Base-by-base conservation (phyloP, 2,888 invertebrate genomes). In the Ophion costatus region DNA sequence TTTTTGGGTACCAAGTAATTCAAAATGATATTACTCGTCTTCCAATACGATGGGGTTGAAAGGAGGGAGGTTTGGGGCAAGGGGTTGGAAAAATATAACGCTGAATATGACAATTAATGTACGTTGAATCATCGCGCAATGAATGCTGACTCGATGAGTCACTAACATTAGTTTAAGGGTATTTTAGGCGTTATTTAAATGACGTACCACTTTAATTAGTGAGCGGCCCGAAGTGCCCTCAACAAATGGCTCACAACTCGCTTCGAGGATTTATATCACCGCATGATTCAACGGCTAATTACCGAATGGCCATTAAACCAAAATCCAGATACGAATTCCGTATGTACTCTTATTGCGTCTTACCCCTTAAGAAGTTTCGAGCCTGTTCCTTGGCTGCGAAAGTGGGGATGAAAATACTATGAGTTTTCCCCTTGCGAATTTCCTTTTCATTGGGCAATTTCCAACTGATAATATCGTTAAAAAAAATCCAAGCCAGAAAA, bases 241-340 rank as follows among this genome's bases (percentile, higher is more conserved):
- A 24, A 11, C 24, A 45, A 38, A 33, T 29, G 14, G 14, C 22
- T 63, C 63, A n/a, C 29, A 29, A 56, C 66, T 24, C 29, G 29
- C 29, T 29, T 29, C 22, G 66, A 7, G 57, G 69, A 74, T 74
- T 74, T 45, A 14, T 10, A 61, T 67, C 67, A 61, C 61, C 63
- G 9, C 17, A 38, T 51, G 45, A 38, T 67, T 59, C 69, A 61
- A 29, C 59, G 45, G 24, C 56, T 82, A 82, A 84, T 84, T 84
- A 75, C 83, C 66, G 74, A 24, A 70, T 14, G 66, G 70, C 75
- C 84, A 33, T 84, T 84, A 79, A 33, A 59, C 57, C 22, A n/a
- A 69, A 74, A 22, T 74, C 42, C 9, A 38, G 6, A 7, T 51
- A 63, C 9, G 38, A 17, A 66, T n/a, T 2, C n/a, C n/a, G 38